Percentiles rank a stretch among this genome's conserved stretches.
Evolutionary conservation across 2,113 vertebrate species (phyloP).

Genomic region (Proteles cristata): DNA sequence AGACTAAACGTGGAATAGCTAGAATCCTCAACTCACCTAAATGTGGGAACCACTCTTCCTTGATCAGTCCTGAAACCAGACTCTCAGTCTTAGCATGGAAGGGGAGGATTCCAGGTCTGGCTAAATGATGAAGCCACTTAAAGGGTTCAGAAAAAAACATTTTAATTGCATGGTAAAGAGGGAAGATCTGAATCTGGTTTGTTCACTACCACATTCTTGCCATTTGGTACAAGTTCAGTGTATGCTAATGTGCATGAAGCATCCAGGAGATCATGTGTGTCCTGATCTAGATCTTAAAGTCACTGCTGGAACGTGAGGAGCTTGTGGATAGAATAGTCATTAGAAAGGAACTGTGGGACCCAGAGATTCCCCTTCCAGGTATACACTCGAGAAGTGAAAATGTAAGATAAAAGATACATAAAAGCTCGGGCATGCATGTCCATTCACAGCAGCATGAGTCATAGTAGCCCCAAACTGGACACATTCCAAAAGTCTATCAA

Average conservation of each 20-base stretch:
- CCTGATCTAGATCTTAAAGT: slow-evolving; percentile 1
- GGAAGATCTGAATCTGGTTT: background rate
- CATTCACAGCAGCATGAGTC: background rate
- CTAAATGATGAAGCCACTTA: background rate
- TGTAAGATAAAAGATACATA: background rate
- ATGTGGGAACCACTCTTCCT: background rate
- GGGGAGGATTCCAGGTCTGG: background rate
- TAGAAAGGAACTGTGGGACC: background rate
- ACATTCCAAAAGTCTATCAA: background rate
- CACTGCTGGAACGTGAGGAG: background rate
- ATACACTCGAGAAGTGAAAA: background rate
- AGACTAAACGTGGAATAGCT: background rate
- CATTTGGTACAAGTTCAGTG: background rate
- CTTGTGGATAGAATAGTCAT: background rate
- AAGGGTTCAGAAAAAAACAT: background rate
- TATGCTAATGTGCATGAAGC: background rate
- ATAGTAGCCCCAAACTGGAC: background rate
- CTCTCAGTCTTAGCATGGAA: background rate
- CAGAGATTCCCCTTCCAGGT: background rate
- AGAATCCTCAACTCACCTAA: background rate
- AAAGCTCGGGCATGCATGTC: background rate
- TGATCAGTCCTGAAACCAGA: background rate
- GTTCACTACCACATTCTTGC: background rate
- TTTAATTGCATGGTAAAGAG: background rate
- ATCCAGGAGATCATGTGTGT: background rate